Percentiles rank a stretch among this genome's conserved stretches.
These are phyloP conservation scores for Rhineura floridana DNA, from an alignment of 2,113 vertebrate genomes.

Conservation along the genomic window DNA sequence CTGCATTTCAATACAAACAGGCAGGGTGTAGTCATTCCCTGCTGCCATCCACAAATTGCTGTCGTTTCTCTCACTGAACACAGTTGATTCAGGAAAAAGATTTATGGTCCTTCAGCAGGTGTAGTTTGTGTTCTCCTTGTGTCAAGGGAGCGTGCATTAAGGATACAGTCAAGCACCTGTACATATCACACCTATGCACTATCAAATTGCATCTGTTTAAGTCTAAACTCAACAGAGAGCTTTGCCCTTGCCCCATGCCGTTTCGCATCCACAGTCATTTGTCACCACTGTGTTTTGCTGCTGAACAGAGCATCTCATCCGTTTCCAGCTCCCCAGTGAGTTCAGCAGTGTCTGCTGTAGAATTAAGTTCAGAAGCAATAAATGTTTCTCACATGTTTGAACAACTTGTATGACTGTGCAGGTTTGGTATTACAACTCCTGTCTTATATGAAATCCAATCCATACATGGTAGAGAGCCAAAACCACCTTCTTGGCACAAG, in stretches of 20 bases:
- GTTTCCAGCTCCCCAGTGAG: slow-evolving; percentile 1
- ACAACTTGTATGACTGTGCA: not conserved
- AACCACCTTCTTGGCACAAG: not conserved
- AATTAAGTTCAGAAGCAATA: slow-evolving; percentile 18
- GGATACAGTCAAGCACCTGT: not conserved
- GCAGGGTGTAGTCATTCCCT: not conserved
- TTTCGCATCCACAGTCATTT: slow-evolving; percentile 13
- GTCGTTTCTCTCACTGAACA: not conserved
- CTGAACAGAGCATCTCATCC: slow-evolving; percentile 1
- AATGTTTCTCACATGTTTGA: not conserved
- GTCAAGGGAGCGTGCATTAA: not conserved
- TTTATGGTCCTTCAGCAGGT: slow-evolving; percentile 3
- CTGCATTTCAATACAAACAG: not conserved
- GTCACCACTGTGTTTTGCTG: not conserved
- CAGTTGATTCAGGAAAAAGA: slow-evolving; percentile 13
- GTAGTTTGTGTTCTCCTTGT: no score
- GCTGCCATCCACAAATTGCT: slow-evolving; percentile 13
- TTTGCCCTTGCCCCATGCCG: not conserved
- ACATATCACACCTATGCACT: slow-evolving; percentile 2
- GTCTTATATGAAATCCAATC: not conserved
- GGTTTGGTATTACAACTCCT: not conserved
- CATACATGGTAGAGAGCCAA: not conserved
- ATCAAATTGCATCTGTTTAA: slow-evolving; percentile 18
- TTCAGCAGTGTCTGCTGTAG: not conserved
- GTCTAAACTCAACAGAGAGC: slow-evolving; percentile 8